A percentile compares a stretch with the other conserved stretches of the same genome.
phyloP scores from a whole-genome alignment of 2,113 vertebrate genomes.

The Cryptomyrus ogoouensis region DNA sequence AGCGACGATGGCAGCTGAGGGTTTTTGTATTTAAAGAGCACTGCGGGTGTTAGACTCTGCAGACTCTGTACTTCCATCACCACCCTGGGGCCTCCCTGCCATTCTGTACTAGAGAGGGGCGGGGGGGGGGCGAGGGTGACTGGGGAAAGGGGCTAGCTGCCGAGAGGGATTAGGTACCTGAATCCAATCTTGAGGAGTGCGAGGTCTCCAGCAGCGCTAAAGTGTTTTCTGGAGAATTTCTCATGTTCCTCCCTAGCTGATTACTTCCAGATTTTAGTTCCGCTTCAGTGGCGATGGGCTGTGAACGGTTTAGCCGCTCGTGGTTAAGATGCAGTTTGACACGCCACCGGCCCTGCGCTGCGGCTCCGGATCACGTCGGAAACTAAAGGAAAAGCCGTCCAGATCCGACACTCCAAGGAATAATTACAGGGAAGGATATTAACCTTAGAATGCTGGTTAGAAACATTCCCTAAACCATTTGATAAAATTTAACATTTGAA shows the following conservation, averaged over 20 bases:
- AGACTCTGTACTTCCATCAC: conserved; percentile 78
- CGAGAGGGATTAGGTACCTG: conserved; percentile 92
- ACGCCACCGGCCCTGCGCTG: conserved; percentile 49
- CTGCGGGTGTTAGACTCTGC: conserved; percentile 82
- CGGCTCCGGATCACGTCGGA: conserved; percentile 54
- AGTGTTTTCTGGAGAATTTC: conserved; percentile 92
- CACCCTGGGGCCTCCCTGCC: conserved; percentile 73
- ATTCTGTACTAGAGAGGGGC: conserved; percentile 65
- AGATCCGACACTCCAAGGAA: conserved; percentile 18
- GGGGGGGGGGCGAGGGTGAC: conserved; percentile 19
- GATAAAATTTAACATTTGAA: neutral
- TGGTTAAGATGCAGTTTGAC: conserved; percentile 78
- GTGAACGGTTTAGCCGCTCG: conserved; percentile 73
- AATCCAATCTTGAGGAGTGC: conserved; percentile 85
- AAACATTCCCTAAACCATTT: neutral
- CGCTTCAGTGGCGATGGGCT: conserved; percentile 80
- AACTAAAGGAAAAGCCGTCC: conserved; percentile 20
- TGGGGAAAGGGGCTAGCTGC: conserved; percentile 57
- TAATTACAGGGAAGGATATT: neutral
- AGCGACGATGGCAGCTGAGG: conserved; percentile 68
- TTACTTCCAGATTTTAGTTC: conserved; percentile 99
- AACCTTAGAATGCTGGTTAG: neutral
- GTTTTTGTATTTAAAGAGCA: conserved; percentile 88
- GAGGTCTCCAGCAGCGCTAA: conserved; percentile 89
- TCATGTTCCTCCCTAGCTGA: conserved; percentile 87